Base-by-base conservation (phyloP, 1,140 invertebrate genomes). In the Drosophila funebris region DNA sequence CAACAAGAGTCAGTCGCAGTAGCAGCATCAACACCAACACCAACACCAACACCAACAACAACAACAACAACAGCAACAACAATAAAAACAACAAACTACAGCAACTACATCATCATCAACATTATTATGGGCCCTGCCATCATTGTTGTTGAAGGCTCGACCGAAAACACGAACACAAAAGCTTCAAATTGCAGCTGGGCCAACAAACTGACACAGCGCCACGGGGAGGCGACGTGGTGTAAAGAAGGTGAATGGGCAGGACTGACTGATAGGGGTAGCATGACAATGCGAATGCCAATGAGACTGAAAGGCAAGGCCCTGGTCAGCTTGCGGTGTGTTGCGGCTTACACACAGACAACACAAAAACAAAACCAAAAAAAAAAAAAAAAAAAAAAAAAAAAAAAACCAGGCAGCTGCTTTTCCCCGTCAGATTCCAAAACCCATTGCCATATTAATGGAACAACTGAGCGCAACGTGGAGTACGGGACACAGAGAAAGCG, bases 121-220 rank as follows among this genome's bases (percentile, higher is more conserved):
- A 33, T 43, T 50, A 63, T 44, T n/a, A 57, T 70, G 22, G 31
- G 13, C n/a, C 18, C 11, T 44, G 20, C 36, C 44, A n/a, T 56
- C 52, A 77, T 82, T 50, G 64, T 69, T 76, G 53, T 57, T 57
- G 53, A 67, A 52, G 69, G 66, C 64, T 60, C 46, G 37, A 57
- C 62, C 48, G 6, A 69, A 62, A 63, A 52, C 57, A 60, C 48
- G 33, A 79, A 43, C 52, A 84, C 80, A 84, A 85, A 84, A 84
- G 80, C 80, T 67, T 67, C 69, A 70, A 84, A 85, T 81, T 84
- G 82, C 81, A 84, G 81, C 82, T 87, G 77, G 60, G 77, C 81
- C 73, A 70, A 77, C 77, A 76, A 69, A 67, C 64, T 33, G 56
- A 60, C 66, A 72, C 36, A 13, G 27, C 7, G 4, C n/a, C n/a